These are phyloP conservation scores for Parasteatoda tepidariorum DNA, from an alignment of 1,140 invertebrate species.

Conservation along the genomic window DNA sequence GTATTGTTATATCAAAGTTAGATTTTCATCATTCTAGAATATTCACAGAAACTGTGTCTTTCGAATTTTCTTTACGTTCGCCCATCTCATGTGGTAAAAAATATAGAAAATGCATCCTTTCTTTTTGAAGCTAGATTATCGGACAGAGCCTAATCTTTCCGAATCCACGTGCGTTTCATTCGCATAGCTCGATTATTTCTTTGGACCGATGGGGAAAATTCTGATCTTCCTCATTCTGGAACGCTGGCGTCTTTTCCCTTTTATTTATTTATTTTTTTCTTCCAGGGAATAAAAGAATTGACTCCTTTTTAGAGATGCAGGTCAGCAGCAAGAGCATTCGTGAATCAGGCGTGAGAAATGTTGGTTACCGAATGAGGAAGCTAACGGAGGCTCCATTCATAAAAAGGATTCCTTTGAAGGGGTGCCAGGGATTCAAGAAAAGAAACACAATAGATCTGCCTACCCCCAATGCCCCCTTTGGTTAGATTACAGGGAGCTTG, in stretches of 20 bases:
- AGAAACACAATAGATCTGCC: slow-evolving; percentile 5
- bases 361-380: slow-evolving; percentile 25
- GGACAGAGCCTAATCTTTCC: neutral
- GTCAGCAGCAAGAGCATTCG: slow-evolving; percentile 18
- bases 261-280: no score
- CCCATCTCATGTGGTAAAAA: neutral
- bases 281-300: no score
- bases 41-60: no score
- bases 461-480: neutral
- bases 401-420: slow-evolving; percentile 37
- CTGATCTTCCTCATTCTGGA: neutral
- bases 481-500: no score
- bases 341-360: slow-evolving; percentile 46
- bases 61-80: neutral
- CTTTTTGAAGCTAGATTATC: neutral
- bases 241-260: neutral
- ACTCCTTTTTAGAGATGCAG: slow-evolving; percentile 20
- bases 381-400: slow-evolving; percentile 26
- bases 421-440: slow-evolving; percentile 5
- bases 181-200: neutral
- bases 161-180: neutral
- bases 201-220: neutral
- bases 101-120: neutral
- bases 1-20: no score
- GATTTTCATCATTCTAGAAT: no score